Evolutionary conservation across 2,113 vertebrate species (phyloP), one percentile per base, ranked within the genome.

Genomic region (Clarias gariepinus): DNA sequence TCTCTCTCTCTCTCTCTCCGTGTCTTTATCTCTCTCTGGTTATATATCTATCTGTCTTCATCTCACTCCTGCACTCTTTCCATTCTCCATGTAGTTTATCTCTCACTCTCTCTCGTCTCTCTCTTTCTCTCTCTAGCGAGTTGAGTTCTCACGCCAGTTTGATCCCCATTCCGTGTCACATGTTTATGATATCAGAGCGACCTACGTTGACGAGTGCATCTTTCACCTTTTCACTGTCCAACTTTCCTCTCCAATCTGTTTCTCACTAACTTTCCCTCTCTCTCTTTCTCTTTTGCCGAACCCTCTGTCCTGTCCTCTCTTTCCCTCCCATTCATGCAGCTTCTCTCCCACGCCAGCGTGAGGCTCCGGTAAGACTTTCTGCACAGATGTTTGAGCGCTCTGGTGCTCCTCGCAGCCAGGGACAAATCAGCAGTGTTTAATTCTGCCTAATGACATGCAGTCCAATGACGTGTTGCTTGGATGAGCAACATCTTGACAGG

Each of bases 371-470:
- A 88, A 73, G 76, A 81, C 78, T 78, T 85, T 79, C 86, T 55
- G 60, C 55, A 71, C 86, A 87, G 86, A 87, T 89, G 79, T 83
- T 85, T 13, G 53, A 76, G 87, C 25, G 68, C 69, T 69, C 64
- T 23, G 52, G 30, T 47, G 73, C 73, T 81, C 15, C 21, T 66
- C 52, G 18, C 55, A 78, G 81, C 86, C 89, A 90, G 87, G 82
- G 60, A 90, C 81, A 86, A 89, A 86, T 86, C 64, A 90, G 80
- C 84, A 90, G 58, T 80, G 76, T 87, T 89, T 89, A 87, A 89
- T 83, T 87, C 88, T 73, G 71, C 55, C 28, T 87, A 87, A 89
- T 83, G 81, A 82, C 64, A 80, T 74, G 81, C 47, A 85, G 80
- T 61, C 58, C 41, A 73, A 83, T 85, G 84, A 85, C 81, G 84